Conservation (phyloP, 2,113 vertebrate genomes). For the Lophura nycthemera region DNA sequence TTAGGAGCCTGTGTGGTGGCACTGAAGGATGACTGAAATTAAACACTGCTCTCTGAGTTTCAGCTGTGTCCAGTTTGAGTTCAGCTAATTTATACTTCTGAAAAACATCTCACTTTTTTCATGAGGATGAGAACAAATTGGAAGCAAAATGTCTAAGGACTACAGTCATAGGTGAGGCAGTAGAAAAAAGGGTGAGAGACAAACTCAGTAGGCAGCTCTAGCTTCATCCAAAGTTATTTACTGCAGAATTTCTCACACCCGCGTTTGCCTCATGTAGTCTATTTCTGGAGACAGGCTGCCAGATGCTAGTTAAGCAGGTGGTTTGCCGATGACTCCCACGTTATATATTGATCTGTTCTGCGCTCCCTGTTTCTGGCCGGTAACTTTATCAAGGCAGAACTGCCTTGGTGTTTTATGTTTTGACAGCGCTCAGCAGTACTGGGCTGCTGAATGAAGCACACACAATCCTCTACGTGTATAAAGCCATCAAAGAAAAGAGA, state of each 20-base stretch:
- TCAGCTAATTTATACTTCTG: conserved; percentile 22
- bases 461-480: neutral
- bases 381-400: conserved; percentile 32
- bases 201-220: neutral
- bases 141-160: neutral
- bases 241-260: neutral
- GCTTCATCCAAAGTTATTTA: conserved; percentile 9
- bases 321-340: neutral
- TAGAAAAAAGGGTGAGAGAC: neutral
- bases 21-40: conserved; percentile 49
- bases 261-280: neutral
- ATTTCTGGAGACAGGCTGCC: conserved; percentile 36
- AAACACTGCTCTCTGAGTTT: conserved; percentile 41
- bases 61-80: conserved; percentile 2
- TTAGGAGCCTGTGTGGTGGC: neutral
- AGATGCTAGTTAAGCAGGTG: conserved; percentile 51
- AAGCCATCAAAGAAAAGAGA: neutral
- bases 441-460: neutral
- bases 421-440: neutral
- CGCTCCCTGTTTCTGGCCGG: neutral
- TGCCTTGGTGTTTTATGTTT: neutral
- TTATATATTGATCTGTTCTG: conserved; percentile 50
- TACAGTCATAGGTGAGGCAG: neutral
- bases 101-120: neutral
- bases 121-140: neutral